Conservation (phyloP, 2,888 invertebrate species). For the Lysandra bellargus region DNA sequence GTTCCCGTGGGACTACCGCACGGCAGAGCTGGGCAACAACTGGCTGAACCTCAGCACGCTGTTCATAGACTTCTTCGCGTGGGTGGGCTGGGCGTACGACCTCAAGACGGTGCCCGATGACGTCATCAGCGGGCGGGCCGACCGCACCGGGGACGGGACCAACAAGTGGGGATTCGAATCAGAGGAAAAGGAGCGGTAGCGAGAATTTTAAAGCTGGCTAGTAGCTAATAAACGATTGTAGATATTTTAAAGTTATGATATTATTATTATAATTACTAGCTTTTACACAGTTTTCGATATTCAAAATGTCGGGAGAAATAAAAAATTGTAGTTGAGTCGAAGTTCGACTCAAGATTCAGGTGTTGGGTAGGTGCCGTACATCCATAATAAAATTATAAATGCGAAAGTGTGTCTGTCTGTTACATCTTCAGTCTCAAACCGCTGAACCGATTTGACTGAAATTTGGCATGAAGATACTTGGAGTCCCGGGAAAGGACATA, state of each 20-base stretch:
- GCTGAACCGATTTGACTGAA: too few relatives aligned
- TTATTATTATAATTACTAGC: not conserved
- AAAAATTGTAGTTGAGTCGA: too few relatives aligned
- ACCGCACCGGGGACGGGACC: slow-evolving; percentile 49
- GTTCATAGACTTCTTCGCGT: slow-evolving; percentile 58
- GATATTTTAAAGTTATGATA: not conserved
- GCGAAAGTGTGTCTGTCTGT: too few relatives aligned
- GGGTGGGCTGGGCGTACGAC: slow-evolving; percentile 60
- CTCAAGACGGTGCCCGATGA: slow-evolving; percentile 49
- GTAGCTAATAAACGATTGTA: not conserved
- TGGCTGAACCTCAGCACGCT: slow-evolving; percentile 46
- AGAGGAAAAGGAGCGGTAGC: not conserved
- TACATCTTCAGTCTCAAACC: too few relatives aligned
- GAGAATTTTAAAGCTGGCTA: not conserved
- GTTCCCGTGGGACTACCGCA: slow-evolving; percentile 56
- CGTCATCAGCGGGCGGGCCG: slow-evolving; percentile 42
- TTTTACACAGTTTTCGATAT: too few relatives aligned
- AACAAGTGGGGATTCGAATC: slow-evolving; percentile 7
- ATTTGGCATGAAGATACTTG: too few relatives aligned
- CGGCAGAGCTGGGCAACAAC: slow-evolving; percentile 52
- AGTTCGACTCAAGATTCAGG: too few relatives aligned
- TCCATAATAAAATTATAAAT: too few relatives aligned
- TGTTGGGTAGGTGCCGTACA: too few relatives aligned
- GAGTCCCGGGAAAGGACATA: too few relatives aligned
- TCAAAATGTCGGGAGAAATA: too few relatives aligned